A percentile compares a stretch with the other conserved stretches of the same genome.
Conservation (phyloP, 2,888 invertebrate genomes). For the Chirona hameri region DNA sequence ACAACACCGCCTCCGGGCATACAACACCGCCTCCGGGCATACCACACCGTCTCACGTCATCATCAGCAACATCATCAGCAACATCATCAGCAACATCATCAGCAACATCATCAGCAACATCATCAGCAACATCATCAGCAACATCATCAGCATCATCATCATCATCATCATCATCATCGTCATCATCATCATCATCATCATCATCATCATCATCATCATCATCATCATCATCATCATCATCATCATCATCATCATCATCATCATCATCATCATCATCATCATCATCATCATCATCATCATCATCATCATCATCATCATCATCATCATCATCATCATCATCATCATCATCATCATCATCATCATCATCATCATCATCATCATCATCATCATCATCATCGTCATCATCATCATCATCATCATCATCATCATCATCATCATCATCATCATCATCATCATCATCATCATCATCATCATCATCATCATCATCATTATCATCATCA, state of each 20-base stretch:
- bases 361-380: constrained; percentile 22
- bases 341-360: constrained; percentile 22
- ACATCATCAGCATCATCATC: too few relatives aligned
- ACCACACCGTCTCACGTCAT: too few relatives aligned
- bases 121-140: too few relatives aligned
- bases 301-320: constrained; percentile 22
- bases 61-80: too few relatives aligned
- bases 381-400: constrained; percentile 22
- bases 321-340: constrained; percentile 22
- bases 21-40: too few relatives aligned
- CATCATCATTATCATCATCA: constrained; percentile 22
- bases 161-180: constrained; percentile 22
- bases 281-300: constrained; percentile 22
- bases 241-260: constrained; percentile 22
- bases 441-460: constrained; percentile 22
- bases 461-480: constrained; percentile 22
- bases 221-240: constrained; percentile 22
- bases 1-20: too few relatives aligned
- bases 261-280: constrained; percentile 22
- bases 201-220: constrained; percentile 22
- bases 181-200: constrained; percentile 22
- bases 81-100: too few relatives aligned
- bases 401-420: constrained; percentile 10
- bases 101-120: too few relatives aligned
- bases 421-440: constrained; percentile 22